Conservation (phyloP, 2,888 invertebrate genomes). For the Operophtera brumata region DNA sequence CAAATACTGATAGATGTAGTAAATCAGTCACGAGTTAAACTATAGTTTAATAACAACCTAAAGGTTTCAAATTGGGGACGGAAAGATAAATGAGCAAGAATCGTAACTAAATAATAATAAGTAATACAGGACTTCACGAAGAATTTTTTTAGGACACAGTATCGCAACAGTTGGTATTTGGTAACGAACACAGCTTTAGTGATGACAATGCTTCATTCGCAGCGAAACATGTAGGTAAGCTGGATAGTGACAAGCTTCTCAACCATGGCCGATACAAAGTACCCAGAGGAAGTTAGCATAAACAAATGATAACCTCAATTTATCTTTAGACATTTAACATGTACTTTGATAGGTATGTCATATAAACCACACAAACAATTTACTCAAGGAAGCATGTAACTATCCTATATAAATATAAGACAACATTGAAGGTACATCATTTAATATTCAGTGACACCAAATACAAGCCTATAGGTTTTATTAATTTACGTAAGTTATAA, state of each 20-base stretch:
- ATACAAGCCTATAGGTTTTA: neutral
- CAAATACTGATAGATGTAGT: constrained; percentile 24
- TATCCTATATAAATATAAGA: neutral
- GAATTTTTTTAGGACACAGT: constrained; percentile 22
- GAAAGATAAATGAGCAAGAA: constrained; percentile 69
- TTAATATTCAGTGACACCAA: constrained; percentile 38
- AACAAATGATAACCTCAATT: too few species aligned
- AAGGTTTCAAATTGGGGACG: constrained; percentile 60
- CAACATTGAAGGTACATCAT: constrained; percentile 14
- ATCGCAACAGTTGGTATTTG: constrained; percentile 30
- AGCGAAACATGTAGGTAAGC: constrained; percentile 29
- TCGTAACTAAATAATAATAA: constrained; percentile 32
- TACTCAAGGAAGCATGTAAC: constrained; percentile 1
- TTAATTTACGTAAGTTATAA: neutral
- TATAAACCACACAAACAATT: neutral
- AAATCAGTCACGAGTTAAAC: constrained; percentile 12
- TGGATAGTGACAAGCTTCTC: constrained; percentile 25
- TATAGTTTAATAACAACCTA: constrained; percentile 21
- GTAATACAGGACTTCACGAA: constrained; percentile 21
- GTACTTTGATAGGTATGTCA: neutral
- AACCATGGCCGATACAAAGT: neutral
- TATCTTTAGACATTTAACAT: too few species aligned
- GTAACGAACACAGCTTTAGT: constrained; percentile 61
- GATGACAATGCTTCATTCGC: constrained; percentile 42
- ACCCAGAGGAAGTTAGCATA: neutral